Evolutionary conservation across 2,888 invertebrate genomes (phyloP).

Genomic region (Tenthredo distinguenda): DNA sequence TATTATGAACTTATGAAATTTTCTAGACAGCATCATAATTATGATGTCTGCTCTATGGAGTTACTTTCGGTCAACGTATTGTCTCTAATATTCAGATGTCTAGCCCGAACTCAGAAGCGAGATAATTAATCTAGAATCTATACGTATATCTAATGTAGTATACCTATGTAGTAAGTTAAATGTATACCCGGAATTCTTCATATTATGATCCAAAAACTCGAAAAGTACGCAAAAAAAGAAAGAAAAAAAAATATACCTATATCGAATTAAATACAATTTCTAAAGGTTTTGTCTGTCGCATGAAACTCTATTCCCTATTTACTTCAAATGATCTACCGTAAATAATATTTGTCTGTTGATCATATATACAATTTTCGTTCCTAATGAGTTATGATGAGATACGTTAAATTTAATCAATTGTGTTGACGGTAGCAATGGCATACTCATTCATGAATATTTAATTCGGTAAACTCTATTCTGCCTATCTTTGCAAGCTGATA

Average conservation of each 20-base stretch:
- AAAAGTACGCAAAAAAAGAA: background rate
- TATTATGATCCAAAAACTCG: background rate
- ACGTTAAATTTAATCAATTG: background rate
- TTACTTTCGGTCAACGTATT: background rate
- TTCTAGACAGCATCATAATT: background rate
- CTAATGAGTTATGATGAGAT: slow-evolving; percentile 24
- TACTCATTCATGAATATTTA: slow-evolving; percentile 11
- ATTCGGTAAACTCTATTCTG: background rate
- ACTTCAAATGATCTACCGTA: slow-evolving; percentile 1
- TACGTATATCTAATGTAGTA: slow-evolving; percentile 24
- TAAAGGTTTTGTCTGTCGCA: background rate
- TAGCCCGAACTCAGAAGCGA: slow-evolving; percentile 2
- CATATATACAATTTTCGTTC: slow-evolving; percentile 27
- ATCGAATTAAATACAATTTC: background rate
- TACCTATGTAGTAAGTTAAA: slow-evolving; percentile 4
- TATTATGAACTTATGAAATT: background rate
- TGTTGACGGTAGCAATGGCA: background rate
- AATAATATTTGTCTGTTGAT: slow-evolving; percentile 13
- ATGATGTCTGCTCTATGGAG: background rate
- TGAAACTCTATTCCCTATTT: slow-evolving; percentile 40
- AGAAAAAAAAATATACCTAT: background rate
- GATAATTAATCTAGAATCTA: slow-evolving; percentile 18
- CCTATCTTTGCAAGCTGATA: background rate
- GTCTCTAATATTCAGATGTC: slow-evolving; percentile 32
- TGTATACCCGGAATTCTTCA: slow-evolving; percentile 16